These are phyloP conservation scores for Halyomorpha halys DNA, from an alignment of 1,140 invertebrate genomes.

Conservation along the genomic window DNA sequence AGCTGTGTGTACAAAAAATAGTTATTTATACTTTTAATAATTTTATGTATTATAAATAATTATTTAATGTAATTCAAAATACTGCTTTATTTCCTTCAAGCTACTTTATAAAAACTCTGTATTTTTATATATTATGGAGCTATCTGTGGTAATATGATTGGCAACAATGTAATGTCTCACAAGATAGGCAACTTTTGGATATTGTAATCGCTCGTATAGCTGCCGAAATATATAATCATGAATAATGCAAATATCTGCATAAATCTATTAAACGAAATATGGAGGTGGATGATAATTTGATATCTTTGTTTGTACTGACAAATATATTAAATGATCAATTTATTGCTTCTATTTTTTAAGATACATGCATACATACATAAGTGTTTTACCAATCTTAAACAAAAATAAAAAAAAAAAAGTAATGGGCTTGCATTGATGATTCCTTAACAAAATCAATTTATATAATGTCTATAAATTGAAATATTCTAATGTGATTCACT, in stretches of 20 bases:
- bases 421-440: too few relatives aligned
- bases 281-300: slow-evolving; percentile 4
- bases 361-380: neutral
- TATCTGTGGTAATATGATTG: slow-evolving; percentile 10
- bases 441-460: too few relatives aligned
- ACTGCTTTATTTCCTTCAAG: neutral
- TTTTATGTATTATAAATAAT: slow-evolving; percentile 5
- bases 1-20: slow-evolving; percentile 7
- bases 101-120: slow-evolving; percentile 16
- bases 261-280: neutral
- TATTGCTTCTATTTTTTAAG: slow-evolving; percentile 4
- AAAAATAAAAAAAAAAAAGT: too few relatives aligned
- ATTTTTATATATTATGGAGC: slow-evolving; percentile 14
- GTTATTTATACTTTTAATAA: slow-evolving; percentile 6
- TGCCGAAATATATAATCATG: slow-evolving; percentile 10
- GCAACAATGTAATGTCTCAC: slow-evolving; percentile 2
- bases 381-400: too few relatives aligned
- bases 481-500: too few relatives aligned
- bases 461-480: too few relatives aligned
- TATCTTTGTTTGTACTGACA: slow-evolving; percentile 4
- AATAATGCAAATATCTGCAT: neutral
- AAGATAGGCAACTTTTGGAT: neutral
- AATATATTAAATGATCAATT: neutral
- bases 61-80: neutral
- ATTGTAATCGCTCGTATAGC: slow-evolving; percentile 5